phyloP scores from a whole-genome alignment of 2,888 invertebrate species.

The Lasioglossum pauxillum region DNA sequence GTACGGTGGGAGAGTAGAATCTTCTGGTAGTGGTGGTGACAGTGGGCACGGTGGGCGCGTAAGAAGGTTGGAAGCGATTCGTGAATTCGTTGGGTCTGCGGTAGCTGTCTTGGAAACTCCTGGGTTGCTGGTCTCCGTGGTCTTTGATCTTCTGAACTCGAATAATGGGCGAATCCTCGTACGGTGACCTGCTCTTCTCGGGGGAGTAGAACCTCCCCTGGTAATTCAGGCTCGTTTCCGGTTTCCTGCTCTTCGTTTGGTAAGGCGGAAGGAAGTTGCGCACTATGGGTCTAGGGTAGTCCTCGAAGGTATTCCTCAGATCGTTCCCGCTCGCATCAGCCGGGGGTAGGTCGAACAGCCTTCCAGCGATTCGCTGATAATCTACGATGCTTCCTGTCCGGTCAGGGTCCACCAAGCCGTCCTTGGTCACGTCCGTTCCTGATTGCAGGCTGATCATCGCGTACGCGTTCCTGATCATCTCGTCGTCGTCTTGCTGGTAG shows the following conservation, averaged over 20 bases:
- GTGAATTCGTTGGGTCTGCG: constrained; percentile 48
- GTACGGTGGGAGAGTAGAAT: constrained; percentile 80
- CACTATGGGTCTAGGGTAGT: constrained; percentile 34
- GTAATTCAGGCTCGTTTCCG: constrained; percentile 44
- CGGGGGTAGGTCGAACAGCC: constrained; percentile 38
- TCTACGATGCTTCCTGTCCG: constrained; percentile 62
- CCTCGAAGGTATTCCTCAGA: constrained; percentile 68
- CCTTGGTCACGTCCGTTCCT: constrained; percentile 70
- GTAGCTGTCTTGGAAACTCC: constrained; percentile 24
- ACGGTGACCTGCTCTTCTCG: constrained; percentile 55
- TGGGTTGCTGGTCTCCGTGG: not conserved
- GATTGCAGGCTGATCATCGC: constrained; percentile 86
- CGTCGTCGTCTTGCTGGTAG: constrained; percentile 84
- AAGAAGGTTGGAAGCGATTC: constrained; percentile 76
- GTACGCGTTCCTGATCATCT: constrained; percentile 86
- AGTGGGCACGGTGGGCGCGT: constrained; percentile 81
- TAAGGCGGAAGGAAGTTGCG: constrained; percentile 60
- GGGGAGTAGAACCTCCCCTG: constrained; percentile 63
- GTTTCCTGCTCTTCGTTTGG: constrained; percentile 52
- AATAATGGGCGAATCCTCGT: constrained; percentile 72
- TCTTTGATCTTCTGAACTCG: constrained; percentile 66
- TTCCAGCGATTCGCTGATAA: constrained; percentile 33
- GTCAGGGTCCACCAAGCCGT: constrained; percentile 70
- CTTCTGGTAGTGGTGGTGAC: constrained; percentile 79
- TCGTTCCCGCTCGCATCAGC: constrained; percentile 66